Evolutionary conservation across 1,140 invertebrate species (phyloP).

Genomic region (Ceratitis capitata): DNA sequence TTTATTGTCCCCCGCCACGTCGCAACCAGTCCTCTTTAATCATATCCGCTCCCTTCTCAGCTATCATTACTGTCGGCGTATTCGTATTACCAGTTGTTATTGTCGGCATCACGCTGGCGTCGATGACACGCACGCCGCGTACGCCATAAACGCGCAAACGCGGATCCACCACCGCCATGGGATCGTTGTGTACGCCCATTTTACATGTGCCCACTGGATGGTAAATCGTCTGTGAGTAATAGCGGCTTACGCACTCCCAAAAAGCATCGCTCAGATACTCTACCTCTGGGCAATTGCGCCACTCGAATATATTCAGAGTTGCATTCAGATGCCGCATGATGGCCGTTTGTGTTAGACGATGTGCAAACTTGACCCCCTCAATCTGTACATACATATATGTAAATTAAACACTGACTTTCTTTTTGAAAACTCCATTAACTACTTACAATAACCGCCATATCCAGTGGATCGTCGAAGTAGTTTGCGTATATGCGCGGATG

Average conservation of each 20-base stretch:
- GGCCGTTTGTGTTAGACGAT: slow-evolving; percentile 71
- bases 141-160: slow-evolving; percentile 72
- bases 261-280: slow-evolving; percentile 69
- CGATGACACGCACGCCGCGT: slow-evolving; percentile 71
- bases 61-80: slow-evolving; percentile 76
- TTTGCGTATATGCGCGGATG: slow-evolving; percentile 85
- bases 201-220: slow-evolving; percentile 74
- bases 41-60: slow-evolving; percentile 74
- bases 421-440: not conserved
- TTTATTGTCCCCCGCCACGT: not conserved
- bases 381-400: slow-evolving; percentile 65
- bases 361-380: slow-evolving; percentile 77
- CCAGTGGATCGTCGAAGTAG: slow-evolving; percentile 77
- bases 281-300: slow-evolving; percentile 71
- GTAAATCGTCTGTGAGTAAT: slow-evolving; percentile 76
- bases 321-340: slow-evolving; percentile 74
- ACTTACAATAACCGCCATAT: slow-evolving; percentile 75
- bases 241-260: slow-evolving; percentile 76
- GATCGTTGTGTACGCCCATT: slow-evolving; percentile 72
- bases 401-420: not conserved
- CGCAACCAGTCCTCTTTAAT: slow-evolving; percentile 70
- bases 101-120: slow-evolving; percentile 78
- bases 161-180: slow-evolving; percentile 71
- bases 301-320: slow-evolving; percentile 70
- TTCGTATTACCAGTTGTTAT: slow-evolving; percentile 77